Evolutionary conservation across 2,888 invertebrate genomes (phyloP).

Genomic region (Drosophila mimetica): DNA sequence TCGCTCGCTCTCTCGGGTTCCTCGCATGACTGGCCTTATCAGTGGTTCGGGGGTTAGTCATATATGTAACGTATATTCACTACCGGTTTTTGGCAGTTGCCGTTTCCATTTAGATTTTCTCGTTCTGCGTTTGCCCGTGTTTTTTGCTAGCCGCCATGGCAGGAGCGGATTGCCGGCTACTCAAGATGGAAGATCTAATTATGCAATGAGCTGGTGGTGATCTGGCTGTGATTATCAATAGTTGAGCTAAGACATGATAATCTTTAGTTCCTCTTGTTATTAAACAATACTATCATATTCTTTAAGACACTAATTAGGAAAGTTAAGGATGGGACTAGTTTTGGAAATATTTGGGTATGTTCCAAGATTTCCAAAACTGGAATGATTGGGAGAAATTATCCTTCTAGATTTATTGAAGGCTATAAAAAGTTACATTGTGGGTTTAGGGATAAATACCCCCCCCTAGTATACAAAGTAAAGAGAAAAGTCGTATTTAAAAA

Average conservation of each 20-base stretch:
- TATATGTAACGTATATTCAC: constrained; percentile 43
- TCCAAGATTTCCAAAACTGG: too few species aligned
- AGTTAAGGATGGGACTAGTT: too few species aligned
- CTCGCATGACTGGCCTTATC: constrained; percentile 52
- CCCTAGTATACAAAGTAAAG: too few species aligned
- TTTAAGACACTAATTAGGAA: too few species aligned
- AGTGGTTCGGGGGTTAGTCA: constrained; percentile 71
- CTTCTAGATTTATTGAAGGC: too few species aligned
- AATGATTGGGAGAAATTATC: too few species aligned
- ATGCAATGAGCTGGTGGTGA: not conserved
- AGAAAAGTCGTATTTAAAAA: too few species aligned
- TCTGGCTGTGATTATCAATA: not conserved
- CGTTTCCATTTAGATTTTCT: constrained; percentile 46
- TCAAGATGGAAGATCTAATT: constrained; percentile 4
- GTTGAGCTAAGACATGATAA: not conserved
- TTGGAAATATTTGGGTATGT: too few species aligned
- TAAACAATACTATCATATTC: not conserved
- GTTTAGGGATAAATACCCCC: too few species aligned
- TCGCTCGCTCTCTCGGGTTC: constrained; percentile 19
- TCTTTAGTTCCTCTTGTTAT: not conserved
- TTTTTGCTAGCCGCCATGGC: constrained; percentile 39
- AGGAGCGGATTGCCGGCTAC: constrained; percentile 28
- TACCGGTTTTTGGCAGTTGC: constrained; percentile 65
- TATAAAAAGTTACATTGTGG: too few species aligned
- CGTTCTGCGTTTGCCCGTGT: constrained; percentile 49